Base-by-base conservation (phyloP, 1,140 invertebrate species). In the Trypoxylus dichotomus region DNA sequence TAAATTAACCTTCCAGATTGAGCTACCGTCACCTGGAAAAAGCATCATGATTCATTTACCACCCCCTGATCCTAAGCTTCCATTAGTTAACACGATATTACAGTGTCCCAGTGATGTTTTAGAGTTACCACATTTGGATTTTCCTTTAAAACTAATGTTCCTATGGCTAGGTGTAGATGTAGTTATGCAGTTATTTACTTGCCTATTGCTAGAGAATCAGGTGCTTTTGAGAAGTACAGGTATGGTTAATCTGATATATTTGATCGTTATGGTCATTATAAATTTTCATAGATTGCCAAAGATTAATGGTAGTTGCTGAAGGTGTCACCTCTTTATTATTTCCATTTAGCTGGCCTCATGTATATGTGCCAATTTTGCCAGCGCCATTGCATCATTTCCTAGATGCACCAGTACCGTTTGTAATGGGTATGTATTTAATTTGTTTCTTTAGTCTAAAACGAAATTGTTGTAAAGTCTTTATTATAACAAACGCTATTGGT, bases 291-390 rank as follows among this genome's bases (percentile, higher is more conserved):
- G 97, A 98, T 89, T 96, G 96, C 87, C 95, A 98, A 87, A 93
- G 94, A 83, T 88, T 99, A 79, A 99, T 99, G 97, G 88, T 98
- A 63, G 96, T 99, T 1, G 96, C 97, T 15, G 98, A 99, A 88
- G 95, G 95, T 81, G 92, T 99, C 71, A 95, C 93, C 32, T 90
- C 94, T 0, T 88, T 99, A 25, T 87, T 99, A 3, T 96, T 98
- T 85, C 98, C 98, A 0, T 99, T 99, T 85, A 89, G 92, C 6
- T 99, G 98, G 98, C 96, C 97, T 75, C 97, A 99, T 86, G 97
- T 99, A 0, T 99, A 99, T 87, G 98, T 99, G 27, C 98, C 98
- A 5, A 99, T 99, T 83, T 88, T 99, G 79, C 98, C 98, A 1
- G 93, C 96, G 24, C 96, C 96, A 19, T 89, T 99, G 68, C 93